These are phyloP conservation scores for Pachyramphus minor DNA, from an alignment of 2,113 vertebrate genomes.

Conservation along the genomic window DNA sequence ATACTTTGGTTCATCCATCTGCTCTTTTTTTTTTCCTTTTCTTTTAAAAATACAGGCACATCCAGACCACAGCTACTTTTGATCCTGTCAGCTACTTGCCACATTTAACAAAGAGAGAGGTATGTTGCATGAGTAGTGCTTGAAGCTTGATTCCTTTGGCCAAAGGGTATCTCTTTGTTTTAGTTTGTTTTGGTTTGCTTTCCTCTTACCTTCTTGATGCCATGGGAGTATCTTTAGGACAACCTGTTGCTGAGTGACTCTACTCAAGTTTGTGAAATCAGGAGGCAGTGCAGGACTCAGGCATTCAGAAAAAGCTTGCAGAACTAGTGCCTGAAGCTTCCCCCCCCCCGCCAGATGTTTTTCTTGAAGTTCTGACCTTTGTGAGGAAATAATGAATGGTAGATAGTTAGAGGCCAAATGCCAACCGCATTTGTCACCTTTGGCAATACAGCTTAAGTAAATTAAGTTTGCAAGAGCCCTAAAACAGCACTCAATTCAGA, in stretches of 20 bases:
- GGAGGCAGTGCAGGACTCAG: background rate
- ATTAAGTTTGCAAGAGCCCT: background rate
- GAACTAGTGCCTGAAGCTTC: background rate
- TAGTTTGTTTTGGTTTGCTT: background rate
- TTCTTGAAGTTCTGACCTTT: background rate
- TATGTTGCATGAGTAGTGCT: background rate
- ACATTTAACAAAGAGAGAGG: background rate
- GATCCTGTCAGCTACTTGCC: background rate
- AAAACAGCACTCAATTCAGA: background rate
- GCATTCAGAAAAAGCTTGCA: background rate
- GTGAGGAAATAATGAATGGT: background rate
- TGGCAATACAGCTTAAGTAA: background rate
- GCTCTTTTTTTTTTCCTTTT: background rate
- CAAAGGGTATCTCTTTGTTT: background rate
- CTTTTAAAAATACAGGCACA: background rate
- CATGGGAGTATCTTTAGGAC: background rate
- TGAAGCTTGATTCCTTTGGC: background rate
- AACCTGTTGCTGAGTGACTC: background rate
- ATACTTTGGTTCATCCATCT: slow-evolving; percentile 33
- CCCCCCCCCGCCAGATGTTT: background rate
- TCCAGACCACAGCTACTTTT: background rate
- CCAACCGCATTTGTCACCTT: background rate
- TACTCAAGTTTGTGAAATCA: background rate
- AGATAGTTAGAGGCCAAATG: background rate
- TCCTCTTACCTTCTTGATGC: background rate